Conservation (phyloP, 2,888 invertebrate species). For the Euphydryas editha region DNA sequence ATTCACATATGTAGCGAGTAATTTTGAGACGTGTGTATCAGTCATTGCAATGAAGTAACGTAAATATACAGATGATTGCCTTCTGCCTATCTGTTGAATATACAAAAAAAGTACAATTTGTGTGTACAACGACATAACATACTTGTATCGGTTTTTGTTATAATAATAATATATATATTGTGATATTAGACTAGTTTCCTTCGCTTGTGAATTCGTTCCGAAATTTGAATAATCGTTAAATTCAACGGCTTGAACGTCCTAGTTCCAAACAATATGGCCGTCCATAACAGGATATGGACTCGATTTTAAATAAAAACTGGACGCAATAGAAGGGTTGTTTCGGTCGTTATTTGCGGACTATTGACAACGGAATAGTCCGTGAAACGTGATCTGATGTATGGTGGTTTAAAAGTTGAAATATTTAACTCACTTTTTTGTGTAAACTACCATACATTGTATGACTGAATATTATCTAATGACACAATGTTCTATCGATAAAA, state of each 20-base stretch:
- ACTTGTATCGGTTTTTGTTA: too few relatives aligned
- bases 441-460: neutral
- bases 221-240: constrained; percentile 11
- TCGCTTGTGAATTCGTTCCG: too few relatives aligned
- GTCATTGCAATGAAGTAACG: too few relatives aligned
- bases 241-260: neutral
- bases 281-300: constrained; percentile 1
- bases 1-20: too few relatives aligned
- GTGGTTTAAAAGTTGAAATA: neutral
- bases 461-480: too few relatives aligned
- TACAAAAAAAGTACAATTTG: too few relatives aligned
- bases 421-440: neutral
- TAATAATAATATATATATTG: too few relatives aligned
- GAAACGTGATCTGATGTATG: constrained; percentile 13
- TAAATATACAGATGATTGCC: too few relatives aligned
- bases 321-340: constrained; percentile 32
- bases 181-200: neutral
- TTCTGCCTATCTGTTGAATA: too few relatives aligned
- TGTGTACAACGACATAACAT: too few relatives aligned
- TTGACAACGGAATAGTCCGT: constrained; percentile 27
- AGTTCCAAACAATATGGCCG: constrained; percentile 6
- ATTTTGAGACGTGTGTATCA: too few relatives aligned
- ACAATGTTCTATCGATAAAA: too few relatives aligned
- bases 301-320: constrained; percentile 37
- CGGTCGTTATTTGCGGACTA: constrained; percentile 24